phyloP scores from a whole-genome alignment of 2,113 vertebrate species.

The Dolichallabes microphthalmus region DNA sequence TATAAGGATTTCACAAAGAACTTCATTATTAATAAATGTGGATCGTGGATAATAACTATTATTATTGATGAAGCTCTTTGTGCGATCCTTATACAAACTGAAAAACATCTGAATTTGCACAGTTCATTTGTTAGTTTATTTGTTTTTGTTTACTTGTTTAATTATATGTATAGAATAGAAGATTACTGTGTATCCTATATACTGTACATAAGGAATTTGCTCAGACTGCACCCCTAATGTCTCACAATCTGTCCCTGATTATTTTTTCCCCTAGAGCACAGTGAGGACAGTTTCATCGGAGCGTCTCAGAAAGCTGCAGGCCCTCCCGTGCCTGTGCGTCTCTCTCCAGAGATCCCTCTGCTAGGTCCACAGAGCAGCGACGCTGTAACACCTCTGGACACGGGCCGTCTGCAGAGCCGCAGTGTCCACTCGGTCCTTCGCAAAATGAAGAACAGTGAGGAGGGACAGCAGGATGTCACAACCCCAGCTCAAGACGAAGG shows the following conservation, averaged over 20 bases:
- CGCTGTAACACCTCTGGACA: constrained; percentile 84
- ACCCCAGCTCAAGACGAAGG: constrained; percentile 50
- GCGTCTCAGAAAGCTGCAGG: constrained; percentile 67
- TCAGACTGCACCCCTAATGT: background rate
- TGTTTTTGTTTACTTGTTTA: background rate
- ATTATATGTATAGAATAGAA: no score
- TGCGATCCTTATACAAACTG: no score
- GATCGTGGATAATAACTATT: no score
- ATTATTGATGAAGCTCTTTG: no score
- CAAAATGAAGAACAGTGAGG: constrained; percentile 66
- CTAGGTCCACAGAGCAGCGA: constrained; percentile 66
- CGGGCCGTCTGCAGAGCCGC: constrained; percentile 88
- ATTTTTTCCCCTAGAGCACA: constrained; percentile 61
- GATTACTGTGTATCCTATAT: background rate
- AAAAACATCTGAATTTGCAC: no score
- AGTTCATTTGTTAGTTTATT: no score
- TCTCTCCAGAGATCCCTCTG: constrained; percentile 65
- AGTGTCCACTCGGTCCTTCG: constrained; percentile 80
- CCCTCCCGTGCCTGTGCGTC: constrained; percentile 33
- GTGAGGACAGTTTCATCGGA: constrained; percentile 72
- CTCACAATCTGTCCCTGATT: no score
- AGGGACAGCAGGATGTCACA: constrained; percentile 46
- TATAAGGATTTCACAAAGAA: background rate
- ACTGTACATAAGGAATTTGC: background rate
- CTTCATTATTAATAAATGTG: background rate